These are phyloP conservation scores for Chauna torquata DNA, from an alignment of 2,113 vertebrate species.

Conservation along the genomic window DNA sequence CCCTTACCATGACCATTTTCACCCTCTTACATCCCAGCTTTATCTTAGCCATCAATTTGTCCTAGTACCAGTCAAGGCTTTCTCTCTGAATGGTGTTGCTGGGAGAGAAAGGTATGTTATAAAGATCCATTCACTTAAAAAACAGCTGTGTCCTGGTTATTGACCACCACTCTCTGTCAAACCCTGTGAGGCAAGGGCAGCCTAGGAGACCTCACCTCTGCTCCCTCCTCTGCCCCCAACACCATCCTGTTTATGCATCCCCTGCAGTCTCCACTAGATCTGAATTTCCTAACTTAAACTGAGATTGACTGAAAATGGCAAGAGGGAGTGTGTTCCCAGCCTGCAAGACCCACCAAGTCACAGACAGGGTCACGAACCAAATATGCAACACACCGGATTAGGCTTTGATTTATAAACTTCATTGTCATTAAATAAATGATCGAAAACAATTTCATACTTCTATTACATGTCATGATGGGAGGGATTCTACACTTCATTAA, in stretches of 20 bases:
- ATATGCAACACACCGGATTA: neutral
- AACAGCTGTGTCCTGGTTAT: neutral
- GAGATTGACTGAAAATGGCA: neutral
- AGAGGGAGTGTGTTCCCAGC: neutral
- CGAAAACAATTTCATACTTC: neutral
- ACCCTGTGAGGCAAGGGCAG: accelerated
- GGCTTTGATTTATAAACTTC: neutral
- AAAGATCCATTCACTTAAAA: neutral
- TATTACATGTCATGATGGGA: neutral
- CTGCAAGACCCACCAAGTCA: neutral
- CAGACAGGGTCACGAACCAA: neutral
- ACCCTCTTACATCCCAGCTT: neutral
- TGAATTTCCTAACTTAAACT: neutral
- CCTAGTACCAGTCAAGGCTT: neutral
- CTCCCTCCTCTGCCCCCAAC: neutral
- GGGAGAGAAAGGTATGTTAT: neutral
- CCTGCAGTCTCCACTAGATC: neutral
- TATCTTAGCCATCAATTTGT: neutral
- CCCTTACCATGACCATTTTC: neutral
- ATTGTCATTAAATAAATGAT: neutral
- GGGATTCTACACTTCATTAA: neutral
- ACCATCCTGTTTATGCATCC: neutral
- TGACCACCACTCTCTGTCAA: neutral
- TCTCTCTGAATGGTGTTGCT: neutral
- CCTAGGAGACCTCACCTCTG: neutral